Evolutionary conservation across 2,113 vertebrate species (phyloP), one percentile per base, ranked within the genome.

Genomic region (Noturus placidus): DNA sequence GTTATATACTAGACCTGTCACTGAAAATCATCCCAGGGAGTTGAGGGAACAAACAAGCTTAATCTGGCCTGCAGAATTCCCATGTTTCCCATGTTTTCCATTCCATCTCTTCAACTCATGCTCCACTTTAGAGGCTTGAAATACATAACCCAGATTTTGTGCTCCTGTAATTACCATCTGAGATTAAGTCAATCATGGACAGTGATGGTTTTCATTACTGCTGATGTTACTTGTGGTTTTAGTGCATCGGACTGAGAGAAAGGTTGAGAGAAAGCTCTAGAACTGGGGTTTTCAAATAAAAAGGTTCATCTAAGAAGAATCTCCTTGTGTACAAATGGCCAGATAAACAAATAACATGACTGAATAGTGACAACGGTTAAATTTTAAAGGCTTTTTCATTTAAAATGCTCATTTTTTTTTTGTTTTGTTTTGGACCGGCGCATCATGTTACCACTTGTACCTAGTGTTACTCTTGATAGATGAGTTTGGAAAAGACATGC

Each of bases 71-170:
- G 33, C 9, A 72, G 87, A 57, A 88, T 74, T 90, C 72, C 80
- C 69, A 15, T 61, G 61, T 38, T 80, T 86, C 38, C 46, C 35
- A 33, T 9, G 27, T 80, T 80, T 57, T 6, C 54, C n/a, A 17
- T 76, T 59, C 76, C 57, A 50, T 84, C 42, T 52, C 76, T 65
- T 88, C 54, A 69, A 59, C 61, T 54, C 54, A 67, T 30, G 57
- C 56, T 52, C 30, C 4, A 82, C 33, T 85, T 85, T 56, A 83
- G 79, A 83, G 70, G 38, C 67, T 67, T 86, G 52, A 42, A 54
- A 38, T 86, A 88, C 59, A 76, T 86, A 65, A 77, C 61, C 83
- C 80, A 88, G 56, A 42, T 86, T 79, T 86, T 86, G 20, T 85
- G 22, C 65, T 38, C 50, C 50, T 70, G 61, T 67, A 80, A 69